Conservation (phyloP, 2,888 invertebrate genomes). For the Oeneis ivallda region DNA sequence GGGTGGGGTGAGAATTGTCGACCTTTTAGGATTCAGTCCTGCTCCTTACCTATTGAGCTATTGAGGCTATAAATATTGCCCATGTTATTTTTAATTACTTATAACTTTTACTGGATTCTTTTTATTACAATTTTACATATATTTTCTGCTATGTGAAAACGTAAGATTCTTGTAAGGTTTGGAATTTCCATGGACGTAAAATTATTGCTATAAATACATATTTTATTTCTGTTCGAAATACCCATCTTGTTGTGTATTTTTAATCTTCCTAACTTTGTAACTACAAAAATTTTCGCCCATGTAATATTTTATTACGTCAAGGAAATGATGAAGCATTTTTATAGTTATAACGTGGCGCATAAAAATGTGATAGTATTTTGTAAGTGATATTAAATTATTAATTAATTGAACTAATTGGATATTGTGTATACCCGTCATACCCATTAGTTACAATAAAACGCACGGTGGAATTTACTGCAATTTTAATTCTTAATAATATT, state of each 20-base stretch:
- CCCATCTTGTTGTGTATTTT: not conserved
- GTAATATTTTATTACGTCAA: not conserved
- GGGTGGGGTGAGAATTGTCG: too few relatives aligned
- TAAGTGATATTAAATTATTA: conserved; percentile 35
- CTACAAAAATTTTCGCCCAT: not conserved
- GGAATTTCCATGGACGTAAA: too few relatives aligned
- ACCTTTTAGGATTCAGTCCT: too few relatives aligned
- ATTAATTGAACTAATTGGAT: conserved; percentile 13
- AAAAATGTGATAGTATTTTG: conserved; percentile 47
- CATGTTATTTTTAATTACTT: too few relatives aligned
- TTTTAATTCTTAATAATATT: not conserved
- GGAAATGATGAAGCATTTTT: conserved; percentile 32
- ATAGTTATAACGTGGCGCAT: conserved; percentile 34
- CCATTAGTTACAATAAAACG: not conserved
- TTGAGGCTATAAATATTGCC: too few relatives aligned
- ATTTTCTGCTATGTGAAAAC: too few relatives aligned
- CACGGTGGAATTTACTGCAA: conserved; percentile 16
- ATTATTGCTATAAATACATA: not conserved
- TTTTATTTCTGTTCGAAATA: not conserved
- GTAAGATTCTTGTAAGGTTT: too few relatives aligned
- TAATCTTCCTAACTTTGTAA: not conserved
- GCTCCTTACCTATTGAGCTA: too few relatives aligned
- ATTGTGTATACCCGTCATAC: conserved; percentile 3
- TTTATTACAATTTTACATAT: too few relatives aligned
- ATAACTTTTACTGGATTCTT: too few relatives aligned